Base-by-base conservation (phyloP, 1,140 invertebrate species). In the Hesperophylax magnus region DNA sequence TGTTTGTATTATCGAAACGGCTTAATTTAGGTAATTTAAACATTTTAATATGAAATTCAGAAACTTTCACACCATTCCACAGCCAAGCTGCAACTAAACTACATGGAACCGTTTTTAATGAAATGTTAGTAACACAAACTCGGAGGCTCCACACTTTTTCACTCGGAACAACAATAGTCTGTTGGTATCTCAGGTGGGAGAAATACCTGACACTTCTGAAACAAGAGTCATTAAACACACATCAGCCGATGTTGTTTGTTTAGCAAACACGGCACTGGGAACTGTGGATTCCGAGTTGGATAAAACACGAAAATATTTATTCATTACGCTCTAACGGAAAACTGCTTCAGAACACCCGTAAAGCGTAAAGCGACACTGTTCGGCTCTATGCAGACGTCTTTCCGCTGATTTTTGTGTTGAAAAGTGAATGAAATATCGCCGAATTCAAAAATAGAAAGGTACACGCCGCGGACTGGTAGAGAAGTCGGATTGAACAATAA, bases 401-500 rank as follows among this genome's bases (percentile, higher is more conserved):
- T 24, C 11, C 69, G 34, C 34, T 17, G 69, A 67, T 67, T 72
- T 72, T 24, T 72, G 69, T 72, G 69, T 72, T 53, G 24, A 72
- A 72, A 72, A 47, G 69, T 47, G 39, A 47, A 47, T 53, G 69
- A 52, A 72, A 72, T 72, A 72, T 52, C 69, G 69, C 47, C 18
- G 52, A 72, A 20, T 52, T 34, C 54, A 63, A 47, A 58, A 75
- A 58, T 77, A 77, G 75, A 77, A 77, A 77, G 75, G 75, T 39
- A 61, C 54, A 27, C 24, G 17, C 56, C 3, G 72, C 72, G 11
- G 22, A 24, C 54, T 56, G 31, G 72, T 56, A 24, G 52, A 77
- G 75, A 54, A 77, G 74, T 56, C 74, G 24, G 22, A 34, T 77
- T 61, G 20, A 77, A 77, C 58, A 77, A 77, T 77, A 77, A 61